Conservation (phyloP, 2,113 vertebrate genomes). For the Channa argus region DNA sequence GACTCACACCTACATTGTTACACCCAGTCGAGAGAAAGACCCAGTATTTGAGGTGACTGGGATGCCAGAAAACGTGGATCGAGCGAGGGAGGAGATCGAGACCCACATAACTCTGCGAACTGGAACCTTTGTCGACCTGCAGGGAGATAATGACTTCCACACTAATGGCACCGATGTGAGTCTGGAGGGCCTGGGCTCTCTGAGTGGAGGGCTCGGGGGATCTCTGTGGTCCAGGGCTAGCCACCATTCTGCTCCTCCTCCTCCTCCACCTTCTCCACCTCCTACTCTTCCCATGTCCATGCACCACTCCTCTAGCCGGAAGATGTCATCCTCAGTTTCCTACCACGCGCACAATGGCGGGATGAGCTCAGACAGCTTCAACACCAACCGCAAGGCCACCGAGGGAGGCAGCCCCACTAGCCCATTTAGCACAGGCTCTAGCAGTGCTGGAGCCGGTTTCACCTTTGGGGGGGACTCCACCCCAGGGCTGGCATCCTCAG, state of each 20-base stretch:
- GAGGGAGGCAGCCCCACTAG: conserved; percentile 89
- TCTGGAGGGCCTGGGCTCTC: conserved; percentile 88
- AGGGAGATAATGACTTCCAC: conserved; percentile 96
- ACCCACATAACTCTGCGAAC: conserved; percentile 97
- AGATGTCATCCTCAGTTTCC: conserved; percentile 75
- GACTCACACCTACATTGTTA: conserved; percentile 98
- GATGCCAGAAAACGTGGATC: conserved; percentile 97
- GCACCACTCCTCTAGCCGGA: conserved; percentile 75
- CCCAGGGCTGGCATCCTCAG: conserved; percentile 76
- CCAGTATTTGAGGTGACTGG: conserved; percentile 97
- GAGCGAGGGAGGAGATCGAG: conserved; percentile 96
- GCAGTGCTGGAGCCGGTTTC: conserved; percentile 83
- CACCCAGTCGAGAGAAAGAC: conserved; percentile 95
- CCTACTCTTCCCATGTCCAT: conserved; percentile 70
- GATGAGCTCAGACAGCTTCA: conserved; percentile 84
- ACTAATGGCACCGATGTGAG: conserved; percentile 97
- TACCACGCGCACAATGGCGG: conserved; percentile 79
- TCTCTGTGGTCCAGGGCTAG: conserved; percentile 90
- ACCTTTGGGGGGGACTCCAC: conserved; percentile 82
- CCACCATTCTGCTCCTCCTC: conserved; percentile 72
- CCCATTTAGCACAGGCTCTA: conserved; percentile 83
- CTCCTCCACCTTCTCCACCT: conserved; percentile 68
- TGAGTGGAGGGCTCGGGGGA: conserved; percentile 80
- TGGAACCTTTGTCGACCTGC: conserved; percentile 91
- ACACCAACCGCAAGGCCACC: conserved; percentile 74